Evolutionary conservation across 1,140 invertebrate genomes (phyloP), one percentile per base, ranked within the genome.

Genomic region (Eubasilissa regina): DNA sequence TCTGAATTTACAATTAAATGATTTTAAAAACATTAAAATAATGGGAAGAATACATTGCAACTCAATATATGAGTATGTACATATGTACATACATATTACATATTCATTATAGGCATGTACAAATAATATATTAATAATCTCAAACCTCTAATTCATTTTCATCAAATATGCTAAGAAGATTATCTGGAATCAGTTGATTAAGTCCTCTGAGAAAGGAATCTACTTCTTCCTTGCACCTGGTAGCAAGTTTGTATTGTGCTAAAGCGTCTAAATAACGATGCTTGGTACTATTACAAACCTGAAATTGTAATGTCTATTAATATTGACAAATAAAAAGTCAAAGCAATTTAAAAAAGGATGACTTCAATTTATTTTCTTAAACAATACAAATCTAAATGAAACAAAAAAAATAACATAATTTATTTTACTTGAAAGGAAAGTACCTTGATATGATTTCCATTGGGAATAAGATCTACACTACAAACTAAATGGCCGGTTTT

Each of bases 111-210:
- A 35, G 25, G 6, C n/a, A n/a, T n/a, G n/a, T 35, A 35, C 6
- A 35, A 35, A 35, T 35, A 80, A 85, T 83, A 84, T 84, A 84
- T 81, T n/a, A 70, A 48, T 35, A 72, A 64, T 19, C 48, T 66
- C 73, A 35, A 51, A 97, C 96, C 94, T 98, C 97, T 15, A 98
- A 89, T 89, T 98, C 97, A 89, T 97, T 97, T 89, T 98, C 97
- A 89, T 98, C 97, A 89, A 98, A 98, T 86, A 97, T 97, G 85
- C 95, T 96, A 68, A 98, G 90, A 81, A 98, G 90, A 89, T 97
- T 96, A 87, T 97, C 96, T 1, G 97, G 97, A 83, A 97, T 96
- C 25, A 98, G 92, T 85, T 96, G 94, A 87, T 96, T 96, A 15
- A 98, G 91, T 3, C 97, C 97, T 84, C 94, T 94, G 13, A 97